Percentiles rank a stretch among this genome's conserved stretches.
Evolutionary conservation across 2,113 vertebrate genomes (phyloP).

Genomic region (Callipepla squamata): DNA sequence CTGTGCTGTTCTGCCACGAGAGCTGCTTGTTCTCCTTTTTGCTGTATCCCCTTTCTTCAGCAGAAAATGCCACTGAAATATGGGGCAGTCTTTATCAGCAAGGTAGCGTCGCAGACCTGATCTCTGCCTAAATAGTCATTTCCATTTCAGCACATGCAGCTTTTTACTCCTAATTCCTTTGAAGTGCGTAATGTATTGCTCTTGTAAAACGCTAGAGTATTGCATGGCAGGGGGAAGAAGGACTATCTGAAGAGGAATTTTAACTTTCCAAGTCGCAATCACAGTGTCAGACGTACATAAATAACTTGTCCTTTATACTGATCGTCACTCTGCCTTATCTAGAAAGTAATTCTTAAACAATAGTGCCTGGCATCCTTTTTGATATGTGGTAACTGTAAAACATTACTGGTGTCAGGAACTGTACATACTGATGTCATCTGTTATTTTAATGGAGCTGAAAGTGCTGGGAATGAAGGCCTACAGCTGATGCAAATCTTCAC

Average conservation of each 20-base stretch:
- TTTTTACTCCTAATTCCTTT: constrained; percentile 54
- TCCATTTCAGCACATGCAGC: constrained; percentile 2
- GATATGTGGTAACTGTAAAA: constrained; percentile 61
- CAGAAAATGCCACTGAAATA: background rate
- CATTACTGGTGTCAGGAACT: constrained; percentile 45
- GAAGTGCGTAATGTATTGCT: constrained; percentile 58
- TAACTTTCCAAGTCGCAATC: background rate
- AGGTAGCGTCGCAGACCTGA: background rate
- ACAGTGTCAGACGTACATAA: constrained; percentile 20
- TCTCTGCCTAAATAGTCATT: background rate
- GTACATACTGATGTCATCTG: constrained; percentile 1
- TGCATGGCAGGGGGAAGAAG: background rate
- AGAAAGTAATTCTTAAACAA: constrained; percentile 44
- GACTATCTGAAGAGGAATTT: constrained; percentile 33
- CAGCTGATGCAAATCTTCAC: constrained; percentile 35
- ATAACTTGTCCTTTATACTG: constrained; percentile 42
- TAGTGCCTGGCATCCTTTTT: constrained; percentile 22
- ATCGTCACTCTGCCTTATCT: constrained; percentile 56
- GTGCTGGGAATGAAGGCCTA: constrained; percentile 38
- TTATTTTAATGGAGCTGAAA: constrained; percentile 46
- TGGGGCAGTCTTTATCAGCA: constrained; percentile 8
- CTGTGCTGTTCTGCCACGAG: background rate
- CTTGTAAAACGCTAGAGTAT: constrained; percentile 11
- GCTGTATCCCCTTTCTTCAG: background rate
- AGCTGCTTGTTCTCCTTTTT: background rate